phyloP scores from a whole-genome alignment of 2,113 vertebrate genomes.

The Microcebus lehilahytsara region DNA sequence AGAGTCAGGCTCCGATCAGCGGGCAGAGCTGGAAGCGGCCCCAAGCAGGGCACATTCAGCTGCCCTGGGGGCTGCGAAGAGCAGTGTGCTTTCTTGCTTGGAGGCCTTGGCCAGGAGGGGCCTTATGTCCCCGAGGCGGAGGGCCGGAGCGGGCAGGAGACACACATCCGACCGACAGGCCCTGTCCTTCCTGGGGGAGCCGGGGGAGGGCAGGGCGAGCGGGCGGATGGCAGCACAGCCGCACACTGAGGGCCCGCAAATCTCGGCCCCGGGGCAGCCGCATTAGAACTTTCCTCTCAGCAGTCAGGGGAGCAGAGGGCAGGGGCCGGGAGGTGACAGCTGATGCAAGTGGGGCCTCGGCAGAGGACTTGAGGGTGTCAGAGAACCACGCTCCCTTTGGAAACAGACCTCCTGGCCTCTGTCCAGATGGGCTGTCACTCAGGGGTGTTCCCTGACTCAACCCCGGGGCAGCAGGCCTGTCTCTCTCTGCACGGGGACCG shows the following conservation, averaged over 20 bases:
- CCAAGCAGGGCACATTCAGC: not conserved
- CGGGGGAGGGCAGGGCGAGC: not conserved
- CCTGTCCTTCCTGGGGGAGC: constrained; percentile 56
- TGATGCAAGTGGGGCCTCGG: constrained; percentile 57
- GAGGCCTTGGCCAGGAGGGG: constrained; percentile 9
- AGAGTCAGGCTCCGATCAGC: no score
- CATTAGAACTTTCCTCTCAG: constrained; percentile 69
- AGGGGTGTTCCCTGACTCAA: not conserved
- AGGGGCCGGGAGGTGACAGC: constrained; percentile 22
- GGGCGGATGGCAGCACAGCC: constrained; percentile 55
- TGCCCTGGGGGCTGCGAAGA: not conserved
- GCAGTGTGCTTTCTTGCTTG: not conserved
- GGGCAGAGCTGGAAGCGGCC: not conserved
- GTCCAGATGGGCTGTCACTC: not conserved
- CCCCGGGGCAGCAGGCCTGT: not conserved
- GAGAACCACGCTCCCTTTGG: not conserved
- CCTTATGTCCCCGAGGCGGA: constrained; percentile 35
- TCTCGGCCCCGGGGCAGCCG: constrained; percentile 46
- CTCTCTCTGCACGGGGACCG: not conserved
- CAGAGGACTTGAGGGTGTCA: not conserved
- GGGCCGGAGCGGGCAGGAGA: constrained; percentile 20
- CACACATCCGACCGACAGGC: constrained; percentile 58
- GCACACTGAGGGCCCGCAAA: constrained; percentile 67
- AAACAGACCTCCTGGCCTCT: constrained; percentile 14
- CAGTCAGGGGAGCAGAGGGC: constrained; percentile 24